phyloP scores from a whole-genome alignment of 2,888 invertebrate species.

The Phalangium opilio region DNA sequence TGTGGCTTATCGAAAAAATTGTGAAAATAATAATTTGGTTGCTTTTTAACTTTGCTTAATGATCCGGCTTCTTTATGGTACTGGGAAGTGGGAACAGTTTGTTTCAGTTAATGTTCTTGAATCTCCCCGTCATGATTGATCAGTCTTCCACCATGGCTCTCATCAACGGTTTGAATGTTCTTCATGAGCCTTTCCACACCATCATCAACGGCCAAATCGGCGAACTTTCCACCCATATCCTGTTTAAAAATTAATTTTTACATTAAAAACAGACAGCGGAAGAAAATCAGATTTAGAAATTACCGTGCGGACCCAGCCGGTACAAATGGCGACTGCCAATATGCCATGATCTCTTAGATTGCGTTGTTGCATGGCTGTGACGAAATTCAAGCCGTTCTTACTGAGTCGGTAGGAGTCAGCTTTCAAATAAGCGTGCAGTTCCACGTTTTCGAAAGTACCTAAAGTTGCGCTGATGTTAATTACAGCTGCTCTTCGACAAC shows the following conservation, averaged over 20 bases:
- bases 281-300: no score
- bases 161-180: slow-evolving; percentile 45
- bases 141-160: slow-evolving; percentile 56
- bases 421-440: no score
- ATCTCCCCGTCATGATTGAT: slow-evolving; percentile 52
- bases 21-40: no score
- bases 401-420: no score
- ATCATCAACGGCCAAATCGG: slow-evolving; percentile 52
- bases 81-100: no score
- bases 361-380: slow-evolving; percentile 63
- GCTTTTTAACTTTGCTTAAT: no score
- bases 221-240: slow-evolving; percentile 68
- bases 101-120: no score
- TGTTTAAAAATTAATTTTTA: no score
- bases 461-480: slow-evolving; percentile 68
- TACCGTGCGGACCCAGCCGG: slow-evolving; percentile 52
- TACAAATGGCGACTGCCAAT: slow-evolving; percentile 57
- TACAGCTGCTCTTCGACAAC: slow-evolving; percentile 38
- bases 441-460: slow-evolving; percentile 49
- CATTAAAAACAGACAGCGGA: no score
- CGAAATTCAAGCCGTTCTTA: slow-evolving; percentile 68
- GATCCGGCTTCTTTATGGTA: no score
- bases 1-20: no score
- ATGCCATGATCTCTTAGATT: slow-evolving; percentile 61
- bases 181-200: slow-evolving; percentile 49